Base-by-base conservation (phyloP, 1,140 invertebrate species). In the Limonius californicus region DNA sequence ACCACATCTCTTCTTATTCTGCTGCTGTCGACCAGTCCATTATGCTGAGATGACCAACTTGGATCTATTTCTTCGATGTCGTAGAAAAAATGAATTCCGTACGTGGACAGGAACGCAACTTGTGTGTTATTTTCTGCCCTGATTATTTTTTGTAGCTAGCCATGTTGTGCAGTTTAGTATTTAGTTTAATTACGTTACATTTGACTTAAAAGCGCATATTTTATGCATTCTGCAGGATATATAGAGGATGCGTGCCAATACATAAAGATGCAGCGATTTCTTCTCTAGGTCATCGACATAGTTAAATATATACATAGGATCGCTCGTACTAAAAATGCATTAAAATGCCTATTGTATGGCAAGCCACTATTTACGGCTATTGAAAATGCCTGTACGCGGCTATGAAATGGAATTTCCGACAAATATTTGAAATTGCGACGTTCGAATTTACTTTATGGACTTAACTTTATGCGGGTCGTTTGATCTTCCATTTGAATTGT, bases 201-300 rank as follows among this genome's bases (percentile, higher is more conserved):
- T 32, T 32, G 27, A 32, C 27, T 32, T 32, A 32, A 32, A 32
- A 32, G 27, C 27, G 4, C 7, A 39, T 39, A 39, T 39, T 39
- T 39, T 39, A 39, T 39, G n/a, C 35, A 39, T 39, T 39, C 35
- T 39, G n/a, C n/a, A 14, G 35, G 35, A 39, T 32, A 39, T n/a
- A 11, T 39, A 39, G 7, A 12, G 2, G 35, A 14, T 39, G 23
- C 23, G 23, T 27, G 23, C 9, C 23, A 39, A 39, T 39, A 39
- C 35, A 39, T 39, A 39, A 39, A 39, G 35, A 27, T 39, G n/a
- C 35, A 39, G n/a, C 35, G 35, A 39, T 39, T 39, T 39, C 45
- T 21, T 50, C 45, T 50, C 8, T 50, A 50, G 45, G 45, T 50
- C 45, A 21, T 50, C 45, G 45, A 50, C 45, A 50, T 50, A 50